A percentile compares a stretch with the other conserved stretches of the same genome.
phyloP scores from a whole-genome alignment of 1,140 invertebrate genomes.

The Leptoteleia sp. region DNA sequence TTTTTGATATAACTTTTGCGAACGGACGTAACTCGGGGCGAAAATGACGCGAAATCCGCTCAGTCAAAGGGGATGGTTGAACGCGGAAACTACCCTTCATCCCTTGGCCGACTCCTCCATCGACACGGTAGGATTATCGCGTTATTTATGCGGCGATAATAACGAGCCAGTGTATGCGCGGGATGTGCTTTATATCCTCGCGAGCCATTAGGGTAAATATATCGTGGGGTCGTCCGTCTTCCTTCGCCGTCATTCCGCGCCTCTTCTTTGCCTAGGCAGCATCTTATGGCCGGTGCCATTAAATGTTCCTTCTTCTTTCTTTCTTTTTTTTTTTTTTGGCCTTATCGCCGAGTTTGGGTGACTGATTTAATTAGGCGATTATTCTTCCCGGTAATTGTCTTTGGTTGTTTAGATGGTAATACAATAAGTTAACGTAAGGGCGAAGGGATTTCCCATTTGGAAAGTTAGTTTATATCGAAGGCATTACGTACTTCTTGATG shows the following conservation, averaged over 20 bases:
- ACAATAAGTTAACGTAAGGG: too few relatives aligned
- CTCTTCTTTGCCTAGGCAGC: slow-evolving; percentile 9
- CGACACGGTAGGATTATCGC: slow-evolving; percentile 78
- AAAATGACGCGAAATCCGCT: slow-evolving; percentile 50
- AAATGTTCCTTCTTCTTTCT: slow-evolving; percentile 1
- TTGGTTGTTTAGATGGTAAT: too few relatives aligned
- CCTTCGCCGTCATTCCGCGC: slow-evolving; percentile 28
- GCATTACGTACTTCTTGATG: too few relatives aligned
- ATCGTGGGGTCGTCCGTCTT: slow-evolving; percentile 68
- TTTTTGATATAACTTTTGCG: slow-evolving; percentile 9
- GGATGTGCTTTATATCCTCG: slow-evolving; percentile 81
- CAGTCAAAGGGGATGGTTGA: slow-evolving; percentile 51
- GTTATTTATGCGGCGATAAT: slow-evolving; percentile 82
- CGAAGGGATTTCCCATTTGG: too few relatives aligned
- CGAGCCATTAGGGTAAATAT: slow-evolving; percentile 81
- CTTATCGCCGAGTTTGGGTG: too few relatives aligned
- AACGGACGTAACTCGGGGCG: slow-evolving; percentile 28
- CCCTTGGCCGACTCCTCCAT: slow-evolving; percentile 71
- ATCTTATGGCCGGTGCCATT: slow-evolving; percentile 7
- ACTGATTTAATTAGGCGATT: too few relatives aligned
- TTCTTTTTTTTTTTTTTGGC: too few relatives aligned
- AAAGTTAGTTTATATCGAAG: too few relatives aligned
- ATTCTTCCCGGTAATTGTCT: too few relatives aligned
- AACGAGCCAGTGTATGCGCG: slow-evolving; percentile 80
- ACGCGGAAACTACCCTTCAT: slow-evolving; percentile 52